Evolutionary conservation across 2,113 vertebrate genomes (phyloP).

Genomic region (Hemiscyllium ocellatum): DNA sequence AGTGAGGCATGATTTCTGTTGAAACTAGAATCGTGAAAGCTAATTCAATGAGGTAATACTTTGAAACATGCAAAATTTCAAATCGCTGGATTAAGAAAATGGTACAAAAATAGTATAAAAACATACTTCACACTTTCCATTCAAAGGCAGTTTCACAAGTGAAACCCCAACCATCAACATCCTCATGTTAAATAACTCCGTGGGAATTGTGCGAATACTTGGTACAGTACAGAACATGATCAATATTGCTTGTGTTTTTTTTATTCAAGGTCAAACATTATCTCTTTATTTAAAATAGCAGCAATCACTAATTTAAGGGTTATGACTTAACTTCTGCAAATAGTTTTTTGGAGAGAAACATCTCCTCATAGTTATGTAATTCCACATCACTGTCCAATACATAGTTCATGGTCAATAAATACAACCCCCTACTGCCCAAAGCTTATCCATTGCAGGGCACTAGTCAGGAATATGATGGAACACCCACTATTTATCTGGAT

Average conservation of each 20-base stretch:
- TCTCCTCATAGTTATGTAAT: too few relatives aligned
- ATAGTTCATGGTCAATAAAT: background rate
- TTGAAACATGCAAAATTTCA: background rate
- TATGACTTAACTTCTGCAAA: too few relatives aligned
- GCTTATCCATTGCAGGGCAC: background rate
- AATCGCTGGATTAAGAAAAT: background rate
- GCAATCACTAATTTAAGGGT: too few relatives aligned
- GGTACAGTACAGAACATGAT: too few relatives aligned
- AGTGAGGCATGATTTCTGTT: background rate
- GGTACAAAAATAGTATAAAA: background rate
- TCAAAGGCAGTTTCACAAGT: background rate
- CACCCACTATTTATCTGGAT: too few relatives aligned
- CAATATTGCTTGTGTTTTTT: too few relatives aligned
- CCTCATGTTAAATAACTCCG: background rate
- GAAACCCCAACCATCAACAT: background rate
- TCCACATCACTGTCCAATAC: too few relatives aligned
- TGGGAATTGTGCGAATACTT: background rate
- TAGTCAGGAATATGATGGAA: background rate
- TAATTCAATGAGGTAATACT: background rate
- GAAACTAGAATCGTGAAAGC: background rate
- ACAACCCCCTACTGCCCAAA: background rate
- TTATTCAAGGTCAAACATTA: too few relatives aligned
- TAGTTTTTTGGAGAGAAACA: too few relatives aligned
- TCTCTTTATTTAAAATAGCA: too few relatives aligned
- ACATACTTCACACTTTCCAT: background rate